Conservation (phyloP, 2,113 vertebrate species). For the Chaetodon auriga region DNA sequence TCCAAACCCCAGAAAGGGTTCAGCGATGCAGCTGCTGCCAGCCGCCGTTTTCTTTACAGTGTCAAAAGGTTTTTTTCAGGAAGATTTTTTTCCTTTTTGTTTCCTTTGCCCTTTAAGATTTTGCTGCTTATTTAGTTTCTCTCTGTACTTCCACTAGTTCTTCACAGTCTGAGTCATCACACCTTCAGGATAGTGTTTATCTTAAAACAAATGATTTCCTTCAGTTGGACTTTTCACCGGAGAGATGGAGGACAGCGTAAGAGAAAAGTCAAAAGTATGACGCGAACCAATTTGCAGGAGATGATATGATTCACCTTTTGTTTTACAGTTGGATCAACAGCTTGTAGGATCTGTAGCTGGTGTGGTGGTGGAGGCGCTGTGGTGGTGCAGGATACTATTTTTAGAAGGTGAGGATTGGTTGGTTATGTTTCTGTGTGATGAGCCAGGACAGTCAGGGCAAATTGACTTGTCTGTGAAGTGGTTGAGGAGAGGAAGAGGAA, state of each 20-base stretch:
- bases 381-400: neutral
- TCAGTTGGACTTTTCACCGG: too few relatives aligned
- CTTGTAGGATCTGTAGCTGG: neutral
- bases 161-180: neutral
- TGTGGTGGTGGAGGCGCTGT: neutral
- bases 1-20: slow-evolving; percentile 1
- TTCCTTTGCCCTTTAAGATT: slow-evolving; percentile 6
- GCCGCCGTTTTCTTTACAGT: slow-evolving; percentile 3
- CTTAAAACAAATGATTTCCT: neutral
- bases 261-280: neutral
- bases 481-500: slow-evolving; percentile 21
- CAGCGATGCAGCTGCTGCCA: neutral
- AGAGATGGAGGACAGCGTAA: neutral
- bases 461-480: slow-evolving; percentile 47
- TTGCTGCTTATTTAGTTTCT: neutral
- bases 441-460: slow-evolving; percentile 32
- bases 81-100: neutral
- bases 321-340: neutral
- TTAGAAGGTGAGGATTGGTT: slow-evolving; percentile 16
- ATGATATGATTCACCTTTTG: neutral
- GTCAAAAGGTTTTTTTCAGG: neutral
- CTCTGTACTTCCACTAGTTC: neutral
- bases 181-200: neutral
- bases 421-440: slow-evolving; percentile 39
- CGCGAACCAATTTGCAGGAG: neutral